A percentile compares a stretch with the other conserved stretches of the same genome.
phyloP scores from a whole-genome alignment of 1,140 invertebrate genomes.

The Magallana ariakensis region DNA sequence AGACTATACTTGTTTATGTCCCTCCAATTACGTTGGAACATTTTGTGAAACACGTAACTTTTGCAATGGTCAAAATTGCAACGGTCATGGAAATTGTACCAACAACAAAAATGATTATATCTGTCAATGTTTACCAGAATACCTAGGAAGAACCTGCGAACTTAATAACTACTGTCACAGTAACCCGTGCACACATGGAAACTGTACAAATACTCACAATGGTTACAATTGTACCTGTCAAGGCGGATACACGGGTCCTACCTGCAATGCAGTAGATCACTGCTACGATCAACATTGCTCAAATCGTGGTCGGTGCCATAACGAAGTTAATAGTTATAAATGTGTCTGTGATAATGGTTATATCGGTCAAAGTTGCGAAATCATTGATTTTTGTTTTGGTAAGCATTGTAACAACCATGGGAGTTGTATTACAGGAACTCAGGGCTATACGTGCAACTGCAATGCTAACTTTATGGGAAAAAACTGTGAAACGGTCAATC shows the following conservation, averaged over 20 bases:
- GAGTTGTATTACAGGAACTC: background rate
- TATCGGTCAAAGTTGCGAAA: background rate
- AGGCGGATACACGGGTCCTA: background rate
- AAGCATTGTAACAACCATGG: background rate
- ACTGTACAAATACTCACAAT: background rate
- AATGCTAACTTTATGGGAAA: background rate
- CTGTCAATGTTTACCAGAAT: background rate
- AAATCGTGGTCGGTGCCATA: background rate
- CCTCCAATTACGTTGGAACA: no score
- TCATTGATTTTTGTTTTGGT: background rate
- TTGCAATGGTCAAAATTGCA: background rate
- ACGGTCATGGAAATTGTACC: background rate
- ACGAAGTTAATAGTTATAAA: background rate
- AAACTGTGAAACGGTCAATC: background rate
- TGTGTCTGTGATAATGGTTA: background rate
- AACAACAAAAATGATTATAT: background rate
- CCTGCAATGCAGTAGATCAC: background rate
- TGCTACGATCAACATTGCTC: background rate
- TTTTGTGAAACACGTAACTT: background rate
- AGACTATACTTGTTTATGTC: no score
- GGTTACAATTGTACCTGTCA: background rate
- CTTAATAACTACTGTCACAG: background rate
- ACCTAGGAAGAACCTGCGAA: background rate
- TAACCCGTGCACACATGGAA: background rate
- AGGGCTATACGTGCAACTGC: no score